Conservation (phyloP, 37 sponge, comb jelly and placozoan genomes). For the Cladorhizidae sp. region DNA sequence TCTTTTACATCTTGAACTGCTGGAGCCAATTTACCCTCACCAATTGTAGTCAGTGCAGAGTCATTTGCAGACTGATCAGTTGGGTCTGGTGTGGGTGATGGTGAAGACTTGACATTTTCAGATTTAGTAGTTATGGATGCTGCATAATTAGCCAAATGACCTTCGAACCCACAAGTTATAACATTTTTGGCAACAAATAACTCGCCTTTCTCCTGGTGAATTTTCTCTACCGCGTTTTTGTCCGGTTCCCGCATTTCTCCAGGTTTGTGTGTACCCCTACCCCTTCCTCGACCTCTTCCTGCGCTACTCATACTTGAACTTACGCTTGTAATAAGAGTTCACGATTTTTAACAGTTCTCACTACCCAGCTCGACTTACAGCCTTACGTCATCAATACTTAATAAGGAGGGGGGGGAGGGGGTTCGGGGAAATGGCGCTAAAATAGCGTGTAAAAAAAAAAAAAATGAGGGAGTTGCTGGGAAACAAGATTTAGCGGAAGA, state of each 20-base stretch:
- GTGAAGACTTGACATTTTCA: not conserved
- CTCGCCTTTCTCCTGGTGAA: not conserved
- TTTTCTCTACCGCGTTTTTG: not conserved
- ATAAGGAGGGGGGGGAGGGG: not conserved
- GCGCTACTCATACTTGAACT: constrained; percentile 4
- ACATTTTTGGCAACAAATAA: too few species aligned
- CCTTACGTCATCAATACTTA: not conserved
- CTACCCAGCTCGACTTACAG: too few species aligned
- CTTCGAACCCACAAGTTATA: too few species aligned
- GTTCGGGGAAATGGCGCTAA: constrained; percentile 20
- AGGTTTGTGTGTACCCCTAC: not conserved
- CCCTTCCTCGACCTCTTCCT: not conserved
- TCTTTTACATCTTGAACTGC: not conserved
- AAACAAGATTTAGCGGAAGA: not conserved
- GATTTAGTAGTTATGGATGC: too few species aligned
- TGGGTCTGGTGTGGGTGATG: not conserved
- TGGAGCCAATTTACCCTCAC: not conserved
- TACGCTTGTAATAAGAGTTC: too few species aligned
- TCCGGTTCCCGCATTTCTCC: not conserved
- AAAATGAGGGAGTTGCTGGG: not conserved
- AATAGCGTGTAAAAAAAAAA: not conserved
- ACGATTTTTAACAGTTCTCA: too few species aligned
- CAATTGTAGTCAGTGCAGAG: not conserved
- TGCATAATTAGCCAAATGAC: too few species aligned
- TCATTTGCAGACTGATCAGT: not conserved